A percentile compares a stretch with the other conserved stretches of the same genome.
phyloP scores from a whole-genome alignment of 2,888 invertebrate genomes.

The Adineta ricciae region DNA sequence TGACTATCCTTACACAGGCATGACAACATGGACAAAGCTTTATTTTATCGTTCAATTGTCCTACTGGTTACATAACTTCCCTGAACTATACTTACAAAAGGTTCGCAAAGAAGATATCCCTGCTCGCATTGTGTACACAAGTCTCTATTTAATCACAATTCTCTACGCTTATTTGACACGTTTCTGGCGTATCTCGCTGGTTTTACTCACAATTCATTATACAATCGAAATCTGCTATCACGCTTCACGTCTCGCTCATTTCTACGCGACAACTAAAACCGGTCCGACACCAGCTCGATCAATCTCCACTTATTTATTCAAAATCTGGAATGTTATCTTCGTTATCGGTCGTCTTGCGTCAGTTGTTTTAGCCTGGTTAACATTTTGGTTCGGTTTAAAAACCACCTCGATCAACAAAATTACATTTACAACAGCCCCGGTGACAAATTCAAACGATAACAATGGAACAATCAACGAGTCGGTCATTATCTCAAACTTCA shows the following conservation, averaged over 20 bases:
- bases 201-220: conserved; percentile 78
- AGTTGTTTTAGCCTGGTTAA: conserved; percentile 30
- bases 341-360: conserved; percentile 74
- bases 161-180: conserved; percentile 72
- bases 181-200: conserved; percentile 78
- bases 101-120: conserved; percentile 79
- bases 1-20: conserved; percentile 65
- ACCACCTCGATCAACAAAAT: conserved; percentile 25
- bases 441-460: conserved; percentile 49
- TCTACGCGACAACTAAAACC: conserved; percentile 47
- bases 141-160: conserved; percentile 71
- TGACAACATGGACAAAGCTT: conserved; percentile 72
- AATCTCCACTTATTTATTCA: conserved; percentile 52
- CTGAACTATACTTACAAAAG: conserved; percentile 91
- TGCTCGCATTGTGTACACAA: conserved; percentile 64
- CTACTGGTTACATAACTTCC: conserved; percentile 78
- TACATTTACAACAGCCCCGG: conserved; percentile 23
- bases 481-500: conserved; percentile 56
- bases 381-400: conserved; percentile 31
- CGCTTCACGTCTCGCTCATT: conserved; percentile 70
- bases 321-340: conserved; percentile 71
- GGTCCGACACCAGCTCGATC: neutral
- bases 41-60: conserved; percentile 59
- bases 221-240: conserved; percentile 77
- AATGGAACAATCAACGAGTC: conserved; percentile 66